Percentiles rank a stretch among this genome's conserved stretches.
Evolutionary conservation across 1,140 invertebrate species (phyloP).

Genomic region (Orius insidiosus): DNA sequence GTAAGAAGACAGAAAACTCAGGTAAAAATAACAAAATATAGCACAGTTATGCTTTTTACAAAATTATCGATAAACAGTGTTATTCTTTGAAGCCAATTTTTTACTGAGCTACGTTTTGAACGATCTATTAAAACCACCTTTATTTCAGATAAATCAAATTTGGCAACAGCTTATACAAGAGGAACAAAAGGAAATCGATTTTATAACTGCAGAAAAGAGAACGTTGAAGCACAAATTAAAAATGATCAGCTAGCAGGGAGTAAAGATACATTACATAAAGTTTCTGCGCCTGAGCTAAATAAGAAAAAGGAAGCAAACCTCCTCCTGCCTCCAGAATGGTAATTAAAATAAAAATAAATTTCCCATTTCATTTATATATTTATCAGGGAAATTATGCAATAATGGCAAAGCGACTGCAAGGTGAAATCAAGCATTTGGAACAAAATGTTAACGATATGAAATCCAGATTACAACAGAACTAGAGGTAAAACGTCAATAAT

Average conservation of each 20-base stretch:
- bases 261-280: slow-evolving; percentile 4
- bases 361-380: not conserved
- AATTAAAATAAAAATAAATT: not conserved
- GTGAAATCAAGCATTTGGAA: slow-evolving; percentile 11
- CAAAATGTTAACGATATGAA: slow-evolving; percentile 9
- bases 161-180: slow-evolving; percentile 1
- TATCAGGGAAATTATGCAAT: slow-evolving; percentile 13
- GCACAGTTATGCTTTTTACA: too few relatives aligned
- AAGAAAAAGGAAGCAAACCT: slow-evolving; percentile 6
- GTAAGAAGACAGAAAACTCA: slow-evolving; percentile 10
- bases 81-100: too few relatives aligned
- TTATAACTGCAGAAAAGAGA: slow-evolving; percentile 3
- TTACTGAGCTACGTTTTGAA: too few relatives aligned
- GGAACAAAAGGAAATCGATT: slow-evolving; percentile 8
- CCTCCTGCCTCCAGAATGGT: too few relatives aligned
- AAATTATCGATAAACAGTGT: too few relatives aligned
- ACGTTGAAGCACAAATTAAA: slow-evolving; percentile 8
- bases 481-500: too few relatives aligned
- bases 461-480: slow-evolving; percentile 7
- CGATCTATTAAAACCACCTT: too few relatives aligned
- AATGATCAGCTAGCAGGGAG: slow-evolving; percentile 6
- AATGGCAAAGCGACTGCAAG: slow-evolving; percentile 12
- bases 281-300: not conserved
- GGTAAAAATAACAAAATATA: slow-evolving; percentile 8
- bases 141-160: too few relatives aligned